Conservation (phyloP, 2,888 invertebrate genomes). For the Lymantria dispar region DNA sequence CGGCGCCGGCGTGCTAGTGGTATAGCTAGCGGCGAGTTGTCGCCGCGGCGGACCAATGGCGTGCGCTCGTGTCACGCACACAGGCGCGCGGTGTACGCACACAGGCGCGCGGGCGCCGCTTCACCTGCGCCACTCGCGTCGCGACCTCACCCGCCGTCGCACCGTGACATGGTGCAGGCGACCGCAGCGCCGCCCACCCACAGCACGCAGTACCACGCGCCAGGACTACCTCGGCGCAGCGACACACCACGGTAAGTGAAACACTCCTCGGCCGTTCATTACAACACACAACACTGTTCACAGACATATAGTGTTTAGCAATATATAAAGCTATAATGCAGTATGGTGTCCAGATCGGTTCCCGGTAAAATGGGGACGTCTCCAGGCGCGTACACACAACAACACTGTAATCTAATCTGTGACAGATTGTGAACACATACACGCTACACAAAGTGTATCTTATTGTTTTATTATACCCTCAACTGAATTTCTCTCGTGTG, state of each 20-base stretch:
- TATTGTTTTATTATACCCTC: too few species aligned
- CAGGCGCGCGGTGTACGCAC: constrained; percentile 16
- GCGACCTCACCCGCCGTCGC: constrained; percentile 6
- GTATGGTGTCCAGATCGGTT: too few species aligned
- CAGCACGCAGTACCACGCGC: neutral
- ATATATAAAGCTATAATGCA: too few species aligned
- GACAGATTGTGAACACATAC: neutral
- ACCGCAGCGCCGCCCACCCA: neutral
- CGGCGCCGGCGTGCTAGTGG: constrained; percentile 2
- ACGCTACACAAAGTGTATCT: too few species aligned
- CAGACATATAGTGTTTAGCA: neutral
- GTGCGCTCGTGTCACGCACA: constrained; percentile 8
- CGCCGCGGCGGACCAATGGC: constrained; percentile 19
- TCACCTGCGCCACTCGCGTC: constrained; percentile 22
- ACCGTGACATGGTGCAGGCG: constrained; percentile 27
- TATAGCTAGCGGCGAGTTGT: constrained; percentile 7
- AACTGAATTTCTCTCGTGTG: too few species aligned
- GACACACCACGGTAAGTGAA: neutral
- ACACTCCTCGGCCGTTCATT: neutral
- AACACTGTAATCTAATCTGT: neutral
- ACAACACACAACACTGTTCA: too few species aligned
- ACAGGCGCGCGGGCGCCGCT: constrained; percentile 27
- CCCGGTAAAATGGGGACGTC: too few species aligned
- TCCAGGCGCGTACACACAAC: neutral
- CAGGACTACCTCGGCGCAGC: neutral